Base-by-base conservation (phyloP, 2,113 vertebrate genomes). In the Felis chaus region DNA sequence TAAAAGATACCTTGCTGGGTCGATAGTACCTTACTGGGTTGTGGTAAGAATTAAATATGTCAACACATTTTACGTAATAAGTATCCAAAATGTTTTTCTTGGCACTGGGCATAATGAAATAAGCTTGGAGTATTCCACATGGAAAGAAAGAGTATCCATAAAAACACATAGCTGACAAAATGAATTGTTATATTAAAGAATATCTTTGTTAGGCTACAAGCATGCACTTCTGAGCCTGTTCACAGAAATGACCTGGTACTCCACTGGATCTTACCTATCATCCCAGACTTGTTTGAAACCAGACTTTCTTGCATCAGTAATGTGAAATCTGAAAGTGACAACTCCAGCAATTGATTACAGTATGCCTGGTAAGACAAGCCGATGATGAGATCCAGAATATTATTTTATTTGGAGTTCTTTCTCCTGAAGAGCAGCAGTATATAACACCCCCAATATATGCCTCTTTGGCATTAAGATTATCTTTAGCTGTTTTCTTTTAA, bases 21-120 rank as follows among this genome's bases (percentile, higher is more conserved):
- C 95, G 94, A 98, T 93, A 93, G 66, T 74, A 95, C 25, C 27
- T 96, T 96, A 79, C 45, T 65, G 36, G 13, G 15, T 85, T 95
- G 29, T 91, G 57, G 8, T 93, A 82, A 91, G 85, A 97, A 96
- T 91, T 80, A 86, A 97, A 79, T 96, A 79, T n/a, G 18, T 69
- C 33, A 89, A 94, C 63, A 74, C 29, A 89, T 97, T 96, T 94
- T 89, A 78, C 55, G 69, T 82, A 93, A 27, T 88, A 92, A 92
- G 83, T 48, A 71, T 82, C 89, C 45, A 95, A 73, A 39, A 73
- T 93, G 19, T 48, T 96, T 94, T 95, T 13, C 85, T 94, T 96
- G 71, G 23, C 29, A 82, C 16, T 68, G 82, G 68, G 25, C 29
- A 8, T 25, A 18, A 89, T 97, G 89, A 94, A 97, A 95, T 92